Evolutionary conservation across 2,797 vertebrate genomes (phyloP).

Genomic region (Enteromius argenteus): DNA sequence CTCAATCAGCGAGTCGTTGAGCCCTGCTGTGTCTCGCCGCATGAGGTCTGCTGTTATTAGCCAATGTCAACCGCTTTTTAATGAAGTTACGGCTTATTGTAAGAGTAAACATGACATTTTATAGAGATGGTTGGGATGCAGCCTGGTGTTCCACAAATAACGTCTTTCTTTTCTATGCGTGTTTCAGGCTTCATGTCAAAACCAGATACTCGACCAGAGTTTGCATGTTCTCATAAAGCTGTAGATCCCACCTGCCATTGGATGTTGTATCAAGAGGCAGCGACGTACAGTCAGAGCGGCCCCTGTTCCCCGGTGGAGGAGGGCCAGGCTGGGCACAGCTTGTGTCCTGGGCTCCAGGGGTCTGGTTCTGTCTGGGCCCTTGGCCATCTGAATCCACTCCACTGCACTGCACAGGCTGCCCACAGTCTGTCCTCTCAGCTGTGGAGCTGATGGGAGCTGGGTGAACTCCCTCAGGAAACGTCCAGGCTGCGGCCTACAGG

Average conservation of each 20-base stretch:
- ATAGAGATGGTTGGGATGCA: not conserved
- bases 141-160: not conserved
- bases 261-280: conserved; percentile 37
- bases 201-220: not conserved
- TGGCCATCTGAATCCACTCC: conserved; percentile 59
- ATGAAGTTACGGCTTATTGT: conserved; percentile 17
- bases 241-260: conserved; percentile 24
- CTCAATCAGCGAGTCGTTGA: conserved; percentile 31
- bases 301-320: conserved; percentile 64
- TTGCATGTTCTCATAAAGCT: not conserved
- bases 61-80: conserved; percentile 20
- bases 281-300: conserved; percentile 36
- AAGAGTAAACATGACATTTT: conserved; percentile 20
- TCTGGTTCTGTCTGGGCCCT: conserved; percentile 57
- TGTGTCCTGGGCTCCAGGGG: conserved; percentile 78
- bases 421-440: conserved; percentile 83
- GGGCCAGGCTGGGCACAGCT: conserved; percentile 79
- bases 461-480: conserved; percentile 77
- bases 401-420: conserved; percentile 62
- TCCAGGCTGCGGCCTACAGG: conserved; percentile 78
- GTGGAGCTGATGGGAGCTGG: conserved; percentile 72
- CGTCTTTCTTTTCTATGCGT: not conserved
- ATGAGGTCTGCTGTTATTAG: conserved; percentile 4
- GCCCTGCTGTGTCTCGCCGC: conserved; percentile 21
- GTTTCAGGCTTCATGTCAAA: not conserved